Base-by-base conservation (phyloP, 2,888 invertebrate species). In the Drosophila picticornis region DNA sequence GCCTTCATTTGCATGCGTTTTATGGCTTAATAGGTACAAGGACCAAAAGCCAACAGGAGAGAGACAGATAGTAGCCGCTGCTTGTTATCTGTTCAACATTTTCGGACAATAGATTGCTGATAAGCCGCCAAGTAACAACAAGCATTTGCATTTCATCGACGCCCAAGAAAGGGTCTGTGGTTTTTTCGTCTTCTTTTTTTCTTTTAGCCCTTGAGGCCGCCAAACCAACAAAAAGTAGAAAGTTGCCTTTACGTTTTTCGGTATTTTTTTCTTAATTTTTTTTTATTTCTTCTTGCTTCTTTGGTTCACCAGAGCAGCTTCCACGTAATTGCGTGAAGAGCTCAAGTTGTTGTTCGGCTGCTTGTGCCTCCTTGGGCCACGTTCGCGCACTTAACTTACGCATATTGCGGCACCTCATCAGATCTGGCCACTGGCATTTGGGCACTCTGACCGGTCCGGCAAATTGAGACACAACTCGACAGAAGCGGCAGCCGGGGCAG, bases 1-100 rank as follows among this genome's bases (percentile, higher is more conserved):
- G 91, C 90, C 87, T 89, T 91, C 91, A 91, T 90, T 90, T 90
- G 90, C 91, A 91, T 91, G 84, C 87, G 83, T 91, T 90, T 85
- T 91, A 91, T 91, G 91, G 90, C 91, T 91, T 91, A 91, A 91
- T 91, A 86, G 80, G 13, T 46, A 27, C 67, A 67, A 71, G 56
- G 56, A 58, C 29, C 31, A 16, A 48, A 27, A 10, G 56, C 53
- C 52, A 58, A 65, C 55, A 62, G 61, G 59, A 68, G 53, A 71
- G 53, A 38, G 71, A 50, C 27, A 10, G 50, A 29, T 11, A 51
- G 51, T 29, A 29, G 11, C 19, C 34, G 55, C 52, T 32, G 63
- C 64, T 29, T 67, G 75, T 90, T 81, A 84, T 81, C 90, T 71
- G 86, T 78, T 66, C 77, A 81, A 77, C 89, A 82, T 90, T 87